Evolutionary conservation across 2,888 invertebrate genomes (phyloP), one percentile per base, ranked within the genome.

Genomic region (Ophion obscuratus): DNA sequence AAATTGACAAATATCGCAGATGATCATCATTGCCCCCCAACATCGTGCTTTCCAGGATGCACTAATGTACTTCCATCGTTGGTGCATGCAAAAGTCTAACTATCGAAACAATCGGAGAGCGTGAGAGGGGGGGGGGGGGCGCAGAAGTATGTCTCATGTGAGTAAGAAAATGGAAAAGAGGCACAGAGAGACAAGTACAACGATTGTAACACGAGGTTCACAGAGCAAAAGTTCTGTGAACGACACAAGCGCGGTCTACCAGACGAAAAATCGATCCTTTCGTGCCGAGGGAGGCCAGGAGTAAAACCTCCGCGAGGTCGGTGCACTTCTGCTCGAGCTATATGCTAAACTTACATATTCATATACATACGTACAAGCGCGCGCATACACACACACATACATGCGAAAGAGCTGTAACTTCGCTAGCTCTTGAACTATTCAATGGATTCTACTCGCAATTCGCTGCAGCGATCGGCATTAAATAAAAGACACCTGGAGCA

Each of bases 301-400:
- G 81, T 61, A 74, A 83, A 75, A 76, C 70, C 68, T 61, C 74
- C 61, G 67, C 20, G 85, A 84, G 84, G 85, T 85, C 83, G 85
- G 83, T 85, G 85, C 85, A 85, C 85, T 76, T 76, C 66, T 80
- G 76, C 71, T 85, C 83, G 80, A 80, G 75, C 77, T 83, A 77
- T 24, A 78, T 64, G 40, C 62, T 76, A 74, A 85, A 76, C 80
- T 80, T 80, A 47, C 44, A 73, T 61, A 61, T 61, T 31, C 61
- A 44, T 20, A 20, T 68, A 57, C 44, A 79, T 61, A 62, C 31
- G 40, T 70, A 47, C 53, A 53, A 14, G 10, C 47, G 11, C 47
- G 2, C 47, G 10, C 47, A 47, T 11, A 11, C 14, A 14, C 47
- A 47, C 47, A 53, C 53, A 53, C 17, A 53, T 6, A 6, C n/a